These are phyloP conservation scores for Atherinomorus stipes DNA, from an alignment of 2,113 vertebrate species.

Conservation along the genomic window DNA sequence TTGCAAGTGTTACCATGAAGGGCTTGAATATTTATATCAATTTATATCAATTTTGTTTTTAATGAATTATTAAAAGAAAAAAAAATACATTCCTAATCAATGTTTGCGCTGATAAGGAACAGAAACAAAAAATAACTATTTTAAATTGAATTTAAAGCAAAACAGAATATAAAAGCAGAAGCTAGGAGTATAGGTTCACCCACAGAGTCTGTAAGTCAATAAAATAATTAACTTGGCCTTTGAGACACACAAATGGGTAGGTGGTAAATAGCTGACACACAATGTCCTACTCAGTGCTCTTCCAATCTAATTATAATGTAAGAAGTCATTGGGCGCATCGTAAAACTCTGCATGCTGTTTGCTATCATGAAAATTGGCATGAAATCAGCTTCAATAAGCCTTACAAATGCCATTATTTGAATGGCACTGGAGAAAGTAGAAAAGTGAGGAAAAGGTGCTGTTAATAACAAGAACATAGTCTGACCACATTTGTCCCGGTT, in stretches of 20 bases:
- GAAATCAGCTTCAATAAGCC: background rate
- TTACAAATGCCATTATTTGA: background rate
- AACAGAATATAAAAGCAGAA: background rate
- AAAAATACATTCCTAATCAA: background rate
- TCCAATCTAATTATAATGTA: background rate
- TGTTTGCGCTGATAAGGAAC: background rate
- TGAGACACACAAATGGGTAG: background rate
- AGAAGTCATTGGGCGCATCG: background rate
- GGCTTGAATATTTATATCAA: background rate
- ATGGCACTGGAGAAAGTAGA: background rate
- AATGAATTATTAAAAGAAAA: background rate
- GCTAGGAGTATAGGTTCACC: background rate
- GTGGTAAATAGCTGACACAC: background rate
- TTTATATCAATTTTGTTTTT: background rate
- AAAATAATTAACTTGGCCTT: background rate
- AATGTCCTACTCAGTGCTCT: background rate
- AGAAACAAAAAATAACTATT: background rate
- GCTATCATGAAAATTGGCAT: background rate
- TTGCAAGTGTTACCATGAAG: background rate
- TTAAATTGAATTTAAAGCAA: background rate
- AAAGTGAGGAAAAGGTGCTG: background rate
- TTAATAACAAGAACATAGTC: background rate
- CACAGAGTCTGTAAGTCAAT: background rate
- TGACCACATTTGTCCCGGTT: background rate
- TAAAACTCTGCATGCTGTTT: background rate